Conservation (phyloP, 2,888 invertebrate species). For the Quadroppia sp. region DNA sequence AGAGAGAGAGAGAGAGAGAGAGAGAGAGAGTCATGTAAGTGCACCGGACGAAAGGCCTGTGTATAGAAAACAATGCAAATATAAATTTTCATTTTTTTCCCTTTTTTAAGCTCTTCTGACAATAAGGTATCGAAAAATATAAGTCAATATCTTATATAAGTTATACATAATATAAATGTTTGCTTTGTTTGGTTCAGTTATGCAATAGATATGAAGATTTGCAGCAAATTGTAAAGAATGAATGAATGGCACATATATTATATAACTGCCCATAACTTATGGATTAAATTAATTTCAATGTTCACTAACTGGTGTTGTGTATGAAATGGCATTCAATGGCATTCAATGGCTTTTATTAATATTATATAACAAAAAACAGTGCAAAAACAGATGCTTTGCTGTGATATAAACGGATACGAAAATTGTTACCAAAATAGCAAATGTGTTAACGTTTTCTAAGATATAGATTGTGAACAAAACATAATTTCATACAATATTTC, state of each 20-base stretch:
- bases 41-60: background rate
- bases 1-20: too few relatives aligned
- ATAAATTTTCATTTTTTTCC: background rate
- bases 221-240: background rate
- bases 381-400: too few relatives aligned
- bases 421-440: too few relatives aligned
- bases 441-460: too few relatives aligned
- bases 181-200: background rate
- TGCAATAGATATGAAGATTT: slow-evolving; percentile 3
- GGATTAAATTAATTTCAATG: background rate
- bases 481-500: too few relatives aligned
- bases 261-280: background rate
- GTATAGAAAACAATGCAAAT: background rate
- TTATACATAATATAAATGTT: background rate
- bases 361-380: too few relatives aligned
- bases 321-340: too few relatives aligned
- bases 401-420: too few relatives aligned
- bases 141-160: background rate
- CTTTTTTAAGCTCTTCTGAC: background rate
- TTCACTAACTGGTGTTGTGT: background rate
- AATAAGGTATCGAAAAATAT: background rate
- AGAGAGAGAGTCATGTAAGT: too few relatives aligned
- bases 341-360: too few relatives aligned
- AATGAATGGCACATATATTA: background rate
- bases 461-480: too few relatives aligned